Conservation (phyloP, 1,140 invertebrate species). For the Hyphantria cunea region DNA sequence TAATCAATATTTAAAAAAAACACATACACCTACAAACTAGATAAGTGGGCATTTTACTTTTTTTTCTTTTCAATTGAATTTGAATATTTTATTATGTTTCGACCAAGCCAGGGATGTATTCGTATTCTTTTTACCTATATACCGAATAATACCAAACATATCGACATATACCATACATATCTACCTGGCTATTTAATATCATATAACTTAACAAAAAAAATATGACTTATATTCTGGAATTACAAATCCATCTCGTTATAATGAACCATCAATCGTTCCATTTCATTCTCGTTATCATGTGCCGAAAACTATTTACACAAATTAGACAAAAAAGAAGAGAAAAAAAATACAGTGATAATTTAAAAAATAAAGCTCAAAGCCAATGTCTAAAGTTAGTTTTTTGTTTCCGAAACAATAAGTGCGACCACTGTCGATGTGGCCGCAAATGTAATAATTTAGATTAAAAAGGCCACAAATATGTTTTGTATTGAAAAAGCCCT, state of each 20-base stretch:
- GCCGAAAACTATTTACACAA: conserved; percentile 44
- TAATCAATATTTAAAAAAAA: conserved; percentile 66
- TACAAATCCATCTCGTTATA: conserved; percentile 28
- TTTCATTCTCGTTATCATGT: conserved; percentile 29
- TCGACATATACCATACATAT: conserved; percentile 7
- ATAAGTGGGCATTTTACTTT: conserved; percentile 58
- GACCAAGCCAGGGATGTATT: conserved; percentile 19
- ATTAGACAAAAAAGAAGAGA: conserved; percentile 31
- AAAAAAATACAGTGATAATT: conserved; percentile 27
- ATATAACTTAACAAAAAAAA: conserved; percentile 35
- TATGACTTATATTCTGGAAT: conserved; percentile 39
- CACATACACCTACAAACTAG: conserved; percentile 74
- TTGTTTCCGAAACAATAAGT: conserved; percentile 24
- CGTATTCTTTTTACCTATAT: conserved; percentile 3
- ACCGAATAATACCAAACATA: conserved; percentile 21
- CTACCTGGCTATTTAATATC: conserved; percentile 33
- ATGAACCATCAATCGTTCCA: conserved; percentile 31
- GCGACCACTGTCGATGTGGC: conserved; percentile 7
- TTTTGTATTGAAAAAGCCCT: background rate
- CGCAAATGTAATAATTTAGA: conserved; percentile 22
- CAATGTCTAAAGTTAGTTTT: conserved; percentile 33
- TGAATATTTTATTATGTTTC: conserved; percentile 39
- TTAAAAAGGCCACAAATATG: conserved; percentile 37
- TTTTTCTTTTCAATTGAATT: conserved; percentile 32
- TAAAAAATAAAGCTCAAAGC: conserved; percentile 43